Evolutionary conservation across 2,797 vertebrate species (phyloP), one percentile per base, ranked within the genome.

Genomic region (Myiotriccus ornatus): DNA sequence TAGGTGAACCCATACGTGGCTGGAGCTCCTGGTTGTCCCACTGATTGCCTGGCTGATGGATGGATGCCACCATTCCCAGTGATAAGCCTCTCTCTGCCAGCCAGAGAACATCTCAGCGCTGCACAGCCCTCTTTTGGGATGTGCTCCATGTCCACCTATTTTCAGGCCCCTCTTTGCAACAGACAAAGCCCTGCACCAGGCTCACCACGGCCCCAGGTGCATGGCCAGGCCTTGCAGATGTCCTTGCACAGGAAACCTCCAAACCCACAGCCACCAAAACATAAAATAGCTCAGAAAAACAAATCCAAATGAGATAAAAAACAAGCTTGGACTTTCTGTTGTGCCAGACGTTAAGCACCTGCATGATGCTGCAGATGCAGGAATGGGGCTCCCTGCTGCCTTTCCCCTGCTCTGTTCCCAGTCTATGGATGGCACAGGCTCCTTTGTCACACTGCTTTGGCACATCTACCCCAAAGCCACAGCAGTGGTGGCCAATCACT

Each of bases 1-100:
- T 5, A 39, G 46, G 70, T 18, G 8, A 47, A 4, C 4, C 8
- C 1, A 0, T 3, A 2, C 6, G 1, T 0, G 0, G 34, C 56
- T 12, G 27, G 41, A 74, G 64, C 43, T 63, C 16, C 56, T 3
- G 47, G 39, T 53, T 39, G n/a, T 32, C 35, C 60, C 22, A 4
- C 32, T 22, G 55, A 10, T 28, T 50, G 83, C 63, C 22, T 18
- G 9, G 27, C n/a, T 39, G 32, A 17, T 39, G 37, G 59, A 60
- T 7, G 47, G 47, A 7, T 27, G 56, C 4, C 75, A 20, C 52
- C 30, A 2, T 2, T 59, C 59, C 57, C 1, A 3, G 53, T 24
- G 60, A 11, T 9, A 25, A 67, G 4, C 10, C 7, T 2, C 10
- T 10, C 23, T 22, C 41, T 43, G 37, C 30, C 71, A 27, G 20